Percentiles rank a stretch among this genome's conserved stretches.
Conservation (phyloP, 1,140 invertebrate species). For the Mactra quadrangularis region DNA sequence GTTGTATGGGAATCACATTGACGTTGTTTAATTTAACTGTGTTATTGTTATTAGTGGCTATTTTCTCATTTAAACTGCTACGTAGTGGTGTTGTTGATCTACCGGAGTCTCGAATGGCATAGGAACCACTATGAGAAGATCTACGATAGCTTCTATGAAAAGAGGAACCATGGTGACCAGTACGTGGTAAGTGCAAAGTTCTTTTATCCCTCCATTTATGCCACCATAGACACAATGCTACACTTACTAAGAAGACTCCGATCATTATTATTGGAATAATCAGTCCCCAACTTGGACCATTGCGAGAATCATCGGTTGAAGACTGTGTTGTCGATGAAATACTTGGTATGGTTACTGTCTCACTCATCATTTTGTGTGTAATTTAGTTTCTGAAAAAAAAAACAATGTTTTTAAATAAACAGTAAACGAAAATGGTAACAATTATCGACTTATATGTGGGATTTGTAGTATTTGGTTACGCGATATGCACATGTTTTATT, state of each 20-base stretch:
- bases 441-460: too few relatives aligned
- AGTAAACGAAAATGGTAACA: too few relatives aligned
- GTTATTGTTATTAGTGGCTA: constrained; percentile 23
- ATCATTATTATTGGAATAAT: constrained; percentile 62
- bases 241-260: constrained; percentile 52
- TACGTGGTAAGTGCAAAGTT: constrained; percentile 16
- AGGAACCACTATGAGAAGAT: background rate
- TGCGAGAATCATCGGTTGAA: background rate
- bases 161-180: background rate
- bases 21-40: constrained; percentile 39
- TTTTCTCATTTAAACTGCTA: constrained; percentile 37
- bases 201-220: constrained; percentile 61
- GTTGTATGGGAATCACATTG: constrained; percentile 52
- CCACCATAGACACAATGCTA: constrained; percentile 58
- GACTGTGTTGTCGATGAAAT: background rate
- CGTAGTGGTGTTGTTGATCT: constrained; percentile 60
- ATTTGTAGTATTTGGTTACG: too few relatives aligned
- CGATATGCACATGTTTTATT: too few relatives aligned
- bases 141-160: constrained; percentile 48
- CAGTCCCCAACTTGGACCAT: constrained; percentile 58
- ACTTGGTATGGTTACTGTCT: too few relatives aligned
- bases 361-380: too few relatives aligned
- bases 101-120: constrained; percentile 55
- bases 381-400: too few relatives aligned
- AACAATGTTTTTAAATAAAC: too few relatives aligned